Base-by-base conservation (phyloP, 1,140 invertebrate genomes). In the Anadara kagoshimensis region DNA sequence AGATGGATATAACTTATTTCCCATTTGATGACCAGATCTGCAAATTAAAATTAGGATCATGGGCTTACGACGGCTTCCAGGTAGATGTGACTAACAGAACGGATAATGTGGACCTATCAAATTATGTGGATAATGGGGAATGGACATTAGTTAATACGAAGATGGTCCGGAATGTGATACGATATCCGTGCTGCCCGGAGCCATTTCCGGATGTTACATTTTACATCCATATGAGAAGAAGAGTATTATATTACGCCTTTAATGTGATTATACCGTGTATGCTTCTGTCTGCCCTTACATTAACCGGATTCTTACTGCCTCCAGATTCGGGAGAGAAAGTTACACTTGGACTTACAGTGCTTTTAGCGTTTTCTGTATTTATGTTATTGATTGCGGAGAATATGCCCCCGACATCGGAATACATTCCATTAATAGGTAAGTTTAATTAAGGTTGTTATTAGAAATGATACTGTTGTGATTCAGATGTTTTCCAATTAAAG, bases 1-100 rank as follows among this genome's bases (percentile, higher is more conserved):
- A 98, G 91, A 99, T 99, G 90, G 97, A 99, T 91, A 99, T 99
- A 90, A 99, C 97, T 74, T 99, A 97, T 96, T 99, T 99, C 91
- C 98, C 98, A 67, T 99, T 99, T 91, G 98, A 99, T 90, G 97
- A 99, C 90, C 97, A 99, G 91, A 94, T 94, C 83, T 99, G 97
- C 91, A 94, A 96, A 87, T 95, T 99, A 93, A 99, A 90, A 73
- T 78, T 90, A 12, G 86, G 86, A 20, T 88, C 89, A 0, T 90
- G 88, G 88, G 93, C 93, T 2, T 93, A 93, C 78, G 89, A 92
- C 76, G 92, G 92, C 3, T 87, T 91, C 29, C 91, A 93, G 43
- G 81, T 88, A 65, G 87, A 88, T 54, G 83, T 87, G 16, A 78
- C 75, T 22, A 89, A 87, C 57, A 62, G 83, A 62, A 83, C 77